Evolutionary conservation across 2,113 vertebrate genomes (phyloP).

Genomic region (Ceyx cyanopectus): DNA sequence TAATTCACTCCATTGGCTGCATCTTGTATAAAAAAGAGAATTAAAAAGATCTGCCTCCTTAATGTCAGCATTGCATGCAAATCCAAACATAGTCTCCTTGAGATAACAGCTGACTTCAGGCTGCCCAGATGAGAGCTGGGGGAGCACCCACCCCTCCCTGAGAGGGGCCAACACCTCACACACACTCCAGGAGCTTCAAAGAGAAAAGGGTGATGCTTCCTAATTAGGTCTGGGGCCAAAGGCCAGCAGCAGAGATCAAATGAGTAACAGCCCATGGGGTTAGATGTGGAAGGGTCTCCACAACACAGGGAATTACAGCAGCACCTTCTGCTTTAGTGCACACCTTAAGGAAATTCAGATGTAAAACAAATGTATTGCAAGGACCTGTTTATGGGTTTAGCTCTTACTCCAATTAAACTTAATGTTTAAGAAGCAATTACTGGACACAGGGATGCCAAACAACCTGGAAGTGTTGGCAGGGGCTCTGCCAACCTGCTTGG

Average conservation of each 20-base stretch:
- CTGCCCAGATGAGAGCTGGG: background rate
- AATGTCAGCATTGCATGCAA: background rate
- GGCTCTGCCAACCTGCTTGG: background rate
- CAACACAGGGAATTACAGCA: background rate
- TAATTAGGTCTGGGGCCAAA: background rate
- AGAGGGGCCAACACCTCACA: background rate
- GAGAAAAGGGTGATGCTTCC: background rate
- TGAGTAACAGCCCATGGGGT: background rate
- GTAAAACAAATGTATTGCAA: background rate
- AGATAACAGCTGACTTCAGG: background rate
- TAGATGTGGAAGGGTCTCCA: background rate
- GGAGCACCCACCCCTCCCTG: background rate
- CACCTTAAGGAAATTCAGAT: background rate
- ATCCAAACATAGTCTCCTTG: background rate
- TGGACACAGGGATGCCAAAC: background rate
- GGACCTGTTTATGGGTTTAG: background rate
- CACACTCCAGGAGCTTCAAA: background rate
- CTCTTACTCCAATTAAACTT: fast-evolving
- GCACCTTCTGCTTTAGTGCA: background rate
- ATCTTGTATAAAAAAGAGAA: background rate
- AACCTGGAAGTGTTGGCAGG: background rate
- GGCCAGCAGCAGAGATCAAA: background rate
- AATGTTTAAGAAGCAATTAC: background rate
- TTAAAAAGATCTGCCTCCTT: background rate
- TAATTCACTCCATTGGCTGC: background rate